Evolutionary conservation across 2,888 invertebrate species (phyloP).

Genomic region (Hypolimnas misippus): DNA sequence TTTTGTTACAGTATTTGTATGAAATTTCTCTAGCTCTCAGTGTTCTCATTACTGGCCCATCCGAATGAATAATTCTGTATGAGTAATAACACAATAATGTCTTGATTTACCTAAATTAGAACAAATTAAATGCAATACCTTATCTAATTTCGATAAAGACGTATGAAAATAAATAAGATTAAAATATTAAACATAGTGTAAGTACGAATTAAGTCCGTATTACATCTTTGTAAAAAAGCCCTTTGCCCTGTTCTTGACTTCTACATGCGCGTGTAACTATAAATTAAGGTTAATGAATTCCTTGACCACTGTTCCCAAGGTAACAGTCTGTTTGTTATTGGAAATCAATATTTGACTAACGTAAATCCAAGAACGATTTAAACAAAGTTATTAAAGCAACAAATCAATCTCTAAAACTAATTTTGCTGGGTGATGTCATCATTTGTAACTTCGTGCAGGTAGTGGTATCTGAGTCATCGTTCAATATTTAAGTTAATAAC

Average conservation of each 20-base stretch:
- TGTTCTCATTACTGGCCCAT: too few relatives aligned
- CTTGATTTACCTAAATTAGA: too few relatives aligned
- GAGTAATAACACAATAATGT: too few relatives aligned
- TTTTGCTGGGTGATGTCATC: slow-evolving; percentile 5
- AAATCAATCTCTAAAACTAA: background rate
- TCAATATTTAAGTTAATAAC: background rate
- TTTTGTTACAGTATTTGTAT: too few relatives aligned
- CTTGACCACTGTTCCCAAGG: slow-evolving; percentile 10
- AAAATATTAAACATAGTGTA: background rate
- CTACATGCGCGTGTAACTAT: too few relatives aligned
- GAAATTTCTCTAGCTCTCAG: too few relatives aligned
- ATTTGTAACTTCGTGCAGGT: background rate
- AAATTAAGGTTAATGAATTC: slow-evolving; percentile 21
- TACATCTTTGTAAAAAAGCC: background rate
- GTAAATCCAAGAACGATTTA: background rate
- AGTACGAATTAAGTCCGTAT: background rate
- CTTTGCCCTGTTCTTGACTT: slow-evolving; percentile 1
- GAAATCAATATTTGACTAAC: background rate
- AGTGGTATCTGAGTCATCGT: background rate
- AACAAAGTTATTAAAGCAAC: background rate
- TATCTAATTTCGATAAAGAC: too few relatives aligned
- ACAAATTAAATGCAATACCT: too few relatives aligned
- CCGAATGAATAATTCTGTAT: too few relatives aligned
- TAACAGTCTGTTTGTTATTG: slow-evolving; percentile 1
- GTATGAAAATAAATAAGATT: background rate